phyloP scores from a whole-genome alignment of 2,113 vertebrate genomes.

The Xiphorhynchus elegans region DNA sequence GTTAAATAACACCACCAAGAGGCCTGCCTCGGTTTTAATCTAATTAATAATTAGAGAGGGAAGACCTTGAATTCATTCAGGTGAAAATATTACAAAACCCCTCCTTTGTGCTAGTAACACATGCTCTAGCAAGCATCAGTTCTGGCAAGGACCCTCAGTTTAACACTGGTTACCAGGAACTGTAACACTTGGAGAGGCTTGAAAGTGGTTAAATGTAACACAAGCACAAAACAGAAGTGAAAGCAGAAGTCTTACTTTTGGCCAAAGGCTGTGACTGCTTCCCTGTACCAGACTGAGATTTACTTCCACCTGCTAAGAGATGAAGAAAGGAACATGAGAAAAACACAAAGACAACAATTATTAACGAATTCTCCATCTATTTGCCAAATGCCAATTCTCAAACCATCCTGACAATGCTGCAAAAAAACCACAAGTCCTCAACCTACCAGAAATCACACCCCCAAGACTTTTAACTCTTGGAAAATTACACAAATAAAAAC shows the following conservation, averaged over 20 bases:
- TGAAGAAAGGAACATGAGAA: background rate
- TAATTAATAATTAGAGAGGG: background rate
- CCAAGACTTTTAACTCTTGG: background rate
- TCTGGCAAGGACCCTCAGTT: background rate
- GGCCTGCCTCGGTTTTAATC: background rate
- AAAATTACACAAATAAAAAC: background rate
- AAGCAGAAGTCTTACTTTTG: constrained; percentile 64
- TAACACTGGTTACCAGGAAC: background rate
- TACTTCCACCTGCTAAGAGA: constrained; percentile 16
- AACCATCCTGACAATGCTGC: background rate
- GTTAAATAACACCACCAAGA: background rate
- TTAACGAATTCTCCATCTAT: background rate
- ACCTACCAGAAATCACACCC: background rate
- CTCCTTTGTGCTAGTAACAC: background rate
- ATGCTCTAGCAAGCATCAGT: background rate
- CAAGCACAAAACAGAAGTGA: background rate
- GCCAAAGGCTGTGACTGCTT: background rate
- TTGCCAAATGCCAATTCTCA: background rate
- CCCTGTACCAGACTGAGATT: background rate
- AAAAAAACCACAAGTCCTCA: background rate
- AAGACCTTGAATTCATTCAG: background rate
- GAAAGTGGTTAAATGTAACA: background rate
- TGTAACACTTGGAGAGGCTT: background rate
- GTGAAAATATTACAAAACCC: background rate
- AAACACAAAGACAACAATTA: background rate